Evolutionary conservation across 2,888 invertebrate species (phyloP), one percentile per base, ranked within the genome.

Genomic region (Hypercompe scribonia): DNA sequence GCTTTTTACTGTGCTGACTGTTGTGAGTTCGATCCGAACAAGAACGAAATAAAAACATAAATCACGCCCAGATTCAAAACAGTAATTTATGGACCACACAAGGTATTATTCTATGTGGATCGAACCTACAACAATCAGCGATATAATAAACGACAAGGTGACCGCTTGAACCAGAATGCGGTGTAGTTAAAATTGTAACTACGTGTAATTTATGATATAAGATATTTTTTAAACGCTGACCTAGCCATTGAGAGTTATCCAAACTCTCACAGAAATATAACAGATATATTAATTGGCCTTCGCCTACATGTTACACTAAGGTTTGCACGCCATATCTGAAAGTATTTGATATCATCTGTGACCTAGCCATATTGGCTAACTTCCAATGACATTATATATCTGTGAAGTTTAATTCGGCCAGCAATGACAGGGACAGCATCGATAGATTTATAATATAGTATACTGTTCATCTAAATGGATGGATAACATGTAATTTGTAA

Each of bases 271-370:
- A 31, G 31, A 66, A 21, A 2, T 28, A 50, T 67, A n/a, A 28
- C 15, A 39, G 21, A 69, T 42, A 31, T 65, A 34, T 65, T 36
- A 65, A 65, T 65, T 61, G 31, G 36, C 69, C 69, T 69, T 61
- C 61, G 24, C 69, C 69, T 61, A 69, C 36, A 61, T 69, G 18
- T 18, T 11, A 11, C 31, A 18, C 5, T 21, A 36, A 64, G 13
- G 15, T 68, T 34, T 24, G 24, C 69, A 69, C 69, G 69, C 61
- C 39, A 69, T 69, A 69, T 69, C 39, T 33, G 69, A 70, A 70
- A 70, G 70, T 15, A 24, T n/a, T 33, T 10, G 64, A 3, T 65
- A 10, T 34, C 50, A 64, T 65, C 36, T 50, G 36, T 36, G 70
- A 65, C 69, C 69, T 69, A 61, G 65, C 36, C 31, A 24, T 39